Conservation (phyloP, 2,113 vertebrate species). For the Oplegnathus fasciatus region DNA sequence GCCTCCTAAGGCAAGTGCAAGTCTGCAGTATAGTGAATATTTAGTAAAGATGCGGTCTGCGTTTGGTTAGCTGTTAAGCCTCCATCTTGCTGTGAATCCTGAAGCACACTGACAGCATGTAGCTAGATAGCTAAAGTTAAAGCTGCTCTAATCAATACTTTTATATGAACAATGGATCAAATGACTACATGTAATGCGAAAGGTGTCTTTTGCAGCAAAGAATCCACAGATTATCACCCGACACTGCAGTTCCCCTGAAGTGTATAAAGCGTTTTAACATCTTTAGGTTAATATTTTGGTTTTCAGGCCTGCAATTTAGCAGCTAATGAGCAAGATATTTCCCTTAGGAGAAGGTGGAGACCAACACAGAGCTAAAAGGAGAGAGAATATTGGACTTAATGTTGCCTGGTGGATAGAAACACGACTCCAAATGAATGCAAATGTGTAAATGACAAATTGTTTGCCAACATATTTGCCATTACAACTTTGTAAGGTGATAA, state of each 20-base stretch:
- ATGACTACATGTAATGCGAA: background rate
- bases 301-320: background rate
- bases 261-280: background rate
- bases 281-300: background rate
- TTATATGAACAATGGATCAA: background rate
- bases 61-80: conserved; percentile 3
- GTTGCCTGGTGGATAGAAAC: background rate
- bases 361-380: conserved; percentile 2
- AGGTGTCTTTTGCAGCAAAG: background rate
- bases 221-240: background rate
- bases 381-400: background rate
- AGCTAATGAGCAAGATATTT: background rate
- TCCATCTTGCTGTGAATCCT: background rate
- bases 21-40: conserved; percentile 7
- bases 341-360: background rate
- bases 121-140: background rate
- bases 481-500: background rate
- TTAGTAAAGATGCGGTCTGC: background rate
- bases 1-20: conserved; percentile 20
- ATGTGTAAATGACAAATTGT: background rate
- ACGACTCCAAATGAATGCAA: background rate
- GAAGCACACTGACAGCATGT: background rate
- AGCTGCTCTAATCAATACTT: background rate
- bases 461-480: background rate
- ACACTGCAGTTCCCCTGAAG: background rate